phyloP scores from a whole-genome alignment of 1,140 invertebrate genomes.

The Aphelinus certus region DNA sequence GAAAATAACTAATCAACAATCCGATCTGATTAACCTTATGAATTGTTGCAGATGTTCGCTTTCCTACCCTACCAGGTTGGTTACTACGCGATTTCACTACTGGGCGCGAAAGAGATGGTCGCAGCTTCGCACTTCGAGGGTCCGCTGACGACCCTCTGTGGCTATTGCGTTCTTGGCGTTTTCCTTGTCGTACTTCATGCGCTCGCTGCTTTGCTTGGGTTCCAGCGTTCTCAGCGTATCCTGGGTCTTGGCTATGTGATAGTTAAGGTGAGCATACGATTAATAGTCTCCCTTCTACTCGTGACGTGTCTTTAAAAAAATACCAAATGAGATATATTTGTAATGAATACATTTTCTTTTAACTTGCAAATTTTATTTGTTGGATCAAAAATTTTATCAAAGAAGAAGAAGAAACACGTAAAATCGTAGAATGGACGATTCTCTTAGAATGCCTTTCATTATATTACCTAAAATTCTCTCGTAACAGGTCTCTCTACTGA shows the following conservation, averaged over 20 bases:
- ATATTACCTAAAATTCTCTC: not conserved
- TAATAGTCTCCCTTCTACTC: too few species aligned
- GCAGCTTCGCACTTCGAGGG: conserved; percentile 90
- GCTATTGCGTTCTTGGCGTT: conserved; percentile 91
- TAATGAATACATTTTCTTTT: too few species aligned
- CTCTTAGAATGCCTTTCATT: not conserved
- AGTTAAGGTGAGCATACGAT: conserved; percentile 74
- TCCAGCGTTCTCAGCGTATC: conserved; percentile 84
- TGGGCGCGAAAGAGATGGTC: conserved; percentile 81
- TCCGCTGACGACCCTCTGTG: conserved; percentile 89
- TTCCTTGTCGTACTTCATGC: conserved; percentile 86
- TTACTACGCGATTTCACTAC: conserved; percentile 79
- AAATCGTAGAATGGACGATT: too few species aligned
- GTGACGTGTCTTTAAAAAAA: too few species aligned
- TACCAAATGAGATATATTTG: too few species aligned
- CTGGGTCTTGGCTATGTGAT: conserved; percentile 96
- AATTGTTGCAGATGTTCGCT: conserved; percentile 75
- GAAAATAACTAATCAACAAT: too few species aligned
- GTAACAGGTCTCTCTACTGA: conserved; percentile 78
- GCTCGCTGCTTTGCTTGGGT: conserved; percentile 76
- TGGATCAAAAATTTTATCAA: too few species aligned
- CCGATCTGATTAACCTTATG: not conserved
- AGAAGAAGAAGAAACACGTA: too few species aligned
- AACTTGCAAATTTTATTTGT: too few species aligned
- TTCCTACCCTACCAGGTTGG: conserved; percentile 97